Evolutionary conservation across 2,113 vertebrate species (phyloP).

Genomic region (Anarhynchus alexandrinus): DNA sequence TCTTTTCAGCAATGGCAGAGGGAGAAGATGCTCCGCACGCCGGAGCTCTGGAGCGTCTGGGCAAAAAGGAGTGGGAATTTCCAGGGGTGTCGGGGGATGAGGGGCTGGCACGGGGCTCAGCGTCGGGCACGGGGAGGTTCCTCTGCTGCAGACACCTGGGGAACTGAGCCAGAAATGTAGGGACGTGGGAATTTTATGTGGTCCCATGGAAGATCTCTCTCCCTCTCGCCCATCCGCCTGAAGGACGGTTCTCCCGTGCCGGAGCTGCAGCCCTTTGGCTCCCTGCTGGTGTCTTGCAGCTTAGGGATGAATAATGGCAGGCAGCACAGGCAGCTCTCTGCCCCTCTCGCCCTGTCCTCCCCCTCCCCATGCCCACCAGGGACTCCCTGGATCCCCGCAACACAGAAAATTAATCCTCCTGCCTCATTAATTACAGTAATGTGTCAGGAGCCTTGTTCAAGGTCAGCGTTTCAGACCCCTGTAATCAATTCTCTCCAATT

Average conservation of each 20-base stretch:
- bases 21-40: fast-evolving
- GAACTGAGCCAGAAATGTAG: neutral
- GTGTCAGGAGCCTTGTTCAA: neutral
- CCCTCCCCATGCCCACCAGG: neutral
- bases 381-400: neutral
- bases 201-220: neutral
- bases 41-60: neutral
- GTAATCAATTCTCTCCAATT: neutral
- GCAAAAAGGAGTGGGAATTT: neutral
- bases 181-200: neutral
- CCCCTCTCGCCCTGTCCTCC: neutral
- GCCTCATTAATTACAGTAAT: slow-evolving; percentile 17
- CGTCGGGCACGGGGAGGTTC: fast-evolving
- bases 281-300: neutral
- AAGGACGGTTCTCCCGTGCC: fast-evolving
- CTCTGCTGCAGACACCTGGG: neutral
- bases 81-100: neutral
- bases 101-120: neutral
- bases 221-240: neutral
- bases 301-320: neutral
- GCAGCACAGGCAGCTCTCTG: too few species aligned
- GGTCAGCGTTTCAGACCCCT: neutral
- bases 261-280: neutral
- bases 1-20: neutral
- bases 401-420: neutral